phyloP scores from a whole-genome alignment of 2,797 vertebrate species.

The Poecile montanus region DNA sequence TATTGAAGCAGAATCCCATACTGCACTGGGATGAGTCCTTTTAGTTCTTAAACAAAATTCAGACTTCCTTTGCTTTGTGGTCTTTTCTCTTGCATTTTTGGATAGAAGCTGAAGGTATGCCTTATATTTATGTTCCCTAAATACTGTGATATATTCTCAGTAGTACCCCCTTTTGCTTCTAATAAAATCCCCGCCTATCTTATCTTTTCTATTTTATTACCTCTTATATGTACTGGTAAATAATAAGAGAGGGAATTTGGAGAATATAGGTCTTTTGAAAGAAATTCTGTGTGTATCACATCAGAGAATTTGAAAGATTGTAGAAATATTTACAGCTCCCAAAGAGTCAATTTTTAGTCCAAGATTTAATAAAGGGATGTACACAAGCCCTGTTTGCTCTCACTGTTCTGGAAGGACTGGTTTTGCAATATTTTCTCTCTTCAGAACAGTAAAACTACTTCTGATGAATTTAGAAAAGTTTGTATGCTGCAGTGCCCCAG shows the following conservation, averaged over 20 bases:
- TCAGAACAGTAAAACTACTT: slow-evolving; percentile 5
- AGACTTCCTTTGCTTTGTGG: neutral
- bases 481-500: neutral
- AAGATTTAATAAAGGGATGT: slow-evolving; percentile 4
- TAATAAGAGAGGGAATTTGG: neutral
- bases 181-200: neutral
- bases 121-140: neutral
- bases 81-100: neutral
- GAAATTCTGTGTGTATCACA: neutral
- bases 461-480: slow-evolving; percentile 19
- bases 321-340: slow-evolving; percentile 17
- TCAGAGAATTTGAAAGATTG: neutral
- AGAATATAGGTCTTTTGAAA: neutral
- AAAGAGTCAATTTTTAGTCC: neutral
- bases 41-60: neutral
- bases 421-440: slow-evolving; percentile 24
- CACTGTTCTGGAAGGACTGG: neutral
- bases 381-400: neutral
- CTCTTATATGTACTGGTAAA: neutral
- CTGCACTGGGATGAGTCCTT: neutral
- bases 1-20: neutral
- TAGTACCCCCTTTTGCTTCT: neutral
- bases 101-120: neutral
- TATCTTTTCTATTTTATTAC: slow-evolving; percentile 12
- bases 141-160: neutral